These are phyloP conservation scores for Yponomeuta sedellus DNA, from an alignment of 2,888 invertebrate genomes.

Conservation along the genomic window DNA sequence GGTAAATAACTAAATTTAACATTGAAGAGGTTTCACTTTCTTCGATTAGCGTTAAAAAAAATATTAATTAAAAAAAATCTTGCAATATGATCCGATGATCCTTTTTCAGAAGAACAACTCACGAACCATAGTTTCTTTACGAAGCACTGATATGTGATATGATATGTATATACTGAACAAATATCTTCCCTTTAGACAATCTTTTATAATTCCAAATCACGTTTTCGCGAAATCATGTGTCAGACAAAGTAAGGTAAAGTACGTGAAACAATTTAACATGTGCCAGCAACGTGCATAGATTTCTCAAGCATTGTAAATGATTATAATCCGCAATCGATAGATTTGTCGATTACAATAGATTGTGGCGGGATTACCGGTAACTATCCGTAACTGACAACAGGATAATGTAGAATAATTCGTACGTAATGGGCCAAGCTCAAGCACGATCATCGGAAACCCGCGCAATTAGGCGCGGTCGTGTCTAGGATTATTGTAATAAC, in stretches of 20 bases:
- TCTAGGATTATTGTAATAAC: slow-evolving; percentile 71
- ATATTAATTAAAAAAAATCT: too few relatives aligned
- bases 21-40: too few relatives aligned
- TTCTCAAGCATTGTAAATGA: slow-evolving; percentile 38
- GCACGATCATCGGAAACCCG: slow-evolving; percentile 61
- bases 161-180: too few relatives aligned
- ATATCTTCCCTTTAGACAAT: too few relatives aligned
- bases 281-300: slow-evolving; percentile 45
- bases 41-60: too few relatives aligned
- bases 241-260: background rate
- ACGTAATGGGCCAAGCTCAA: slow-evolving; percentile 25
- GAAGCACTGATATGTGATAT: too few relatives aligned
- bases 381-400: slow-evolving; percentile 5
- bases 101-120: too few relatives aligned
- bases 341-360: background rate
- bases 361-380: background rate
- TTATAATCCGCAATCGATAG: slow-evolving; percentile 31
- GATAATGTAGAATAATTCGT: slow-evolving; percentile 39
- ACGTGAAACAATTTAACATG: slow-evolving; percentile 43
- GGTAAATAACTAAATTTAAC: too few relatives aligned
- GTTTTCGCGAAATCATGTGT: too few relatives aligned
- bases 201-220: too few relatives aligned
- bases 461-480: slow-evolving; percentile 72
- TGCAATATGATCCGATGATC: too few relatives aligned
- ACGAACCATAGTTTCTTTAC: too few relatives aligned